Evolutionary conservation across 2,888 invertebrate species (phyloP).

Genomic region (Agriopis aurantiaria): DNA sequence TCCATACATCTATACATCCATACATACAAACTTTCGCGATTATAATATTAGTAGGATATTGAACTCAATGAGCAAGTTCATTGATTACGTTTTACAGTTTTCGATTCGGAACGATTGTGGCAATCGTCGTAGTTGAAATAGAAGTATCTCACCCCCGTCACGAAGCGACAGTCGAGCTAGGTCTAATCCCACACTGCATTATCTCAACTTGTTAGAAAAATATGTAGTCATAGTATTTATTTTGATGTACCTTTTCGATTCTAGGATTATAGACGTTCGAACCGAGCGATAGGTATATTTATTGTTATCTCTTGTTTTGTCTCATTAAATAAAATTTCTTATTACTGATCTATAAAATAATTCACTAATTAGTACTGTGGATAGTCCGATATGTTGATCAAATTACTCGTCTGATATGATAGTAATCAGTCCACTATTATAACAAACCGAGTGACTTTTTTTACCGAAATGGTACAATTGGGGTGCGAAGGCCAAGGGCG

Average conservation of each 20-base stretch:
- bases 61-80: no score
- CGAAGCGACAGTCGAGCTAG: conserved; percentile 45
- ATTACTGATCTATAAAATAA: conserved; percentile 32
- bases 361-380: conserved; percentile 44
- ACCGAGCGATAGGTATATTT: conserved; percentile 57
- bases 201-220: conserved; percentile 48
- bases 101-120: conserved; percentile 17
- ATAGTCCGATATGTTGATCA: conserved; percentile 59
- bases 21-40: no score
- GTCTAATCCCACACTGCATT: conserved; percentile 37
- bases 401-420: conserved; percentile 68
- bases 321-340: conserved; percentile 48
- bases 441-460: neutral
- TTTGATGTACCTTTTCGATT: conserved; percentile 77
- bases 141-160: conserved; percentile 27
- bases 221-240: conserved; percentile 80
- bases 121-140: conserved; percentile 32
- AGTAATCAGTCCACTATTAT: conserved; percentile 55
- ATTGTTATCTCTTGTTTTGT: conserved; percentile 57
- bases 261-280: conserved; percentile 63
- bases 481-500: no score
- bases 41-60: no score
- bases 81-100: neutral
- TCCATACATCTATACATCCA: no score
- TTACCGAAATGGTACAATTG: no score